phyloP scores from a whole-genome alignment of 2,113 vertebrate genomes.

The Chloroceryle aenea region DNA sequence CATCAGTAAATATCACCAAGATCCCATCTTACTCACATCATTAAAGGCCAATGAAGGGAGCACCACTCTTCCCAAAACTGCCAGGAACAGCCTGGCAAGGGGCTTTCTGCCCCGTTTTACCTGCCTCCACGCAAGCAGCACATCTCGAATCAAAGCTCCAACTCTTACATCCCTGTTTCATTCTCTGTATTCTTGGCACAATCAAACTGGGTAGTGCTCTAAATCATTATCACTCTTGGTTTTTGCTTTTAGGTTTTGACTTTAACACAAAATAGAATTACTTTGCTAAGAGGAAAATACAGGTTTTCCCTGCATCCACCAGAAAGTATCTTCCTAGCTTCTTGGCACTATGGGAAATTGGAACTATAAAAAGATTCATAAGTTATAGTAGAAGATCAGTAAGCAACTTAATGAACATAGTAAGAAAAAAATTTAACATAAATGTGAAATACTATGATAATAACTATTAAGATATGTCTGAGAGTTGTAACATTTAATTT shows the following conservation, averaged over 20 bases:
- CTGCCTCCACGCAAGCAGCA: rapidly evolving
- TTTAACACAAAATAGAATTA: background rate
- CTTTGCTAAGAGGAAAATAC: background rate
- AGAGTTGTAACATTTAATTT: background rate
- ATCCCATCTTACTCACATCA: background rate
- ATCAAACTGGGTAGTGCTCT: background rate
- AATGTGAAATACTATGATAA: background rate
- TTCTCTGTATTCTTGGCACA: background rate
- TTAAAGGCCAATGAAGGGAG: too few relatives aligned
- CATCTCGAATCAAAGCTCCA: background rate
- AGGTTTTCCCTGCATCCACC: background rate
- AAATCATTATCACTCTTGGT: background rate
- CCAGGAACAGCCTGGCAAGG: background rate
- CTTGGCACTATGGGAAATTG: background rate
- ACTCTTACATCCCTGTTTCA: background rate
- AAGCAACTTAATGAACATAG: background rate
- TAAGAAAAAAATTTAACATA: background rate
- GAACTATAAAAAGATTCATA: background rate
- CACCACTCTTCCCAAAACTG: background rate
- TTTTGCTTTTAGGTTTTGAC: background rate
- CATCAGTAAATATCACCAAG: background rate
- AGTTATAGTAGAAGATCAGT: background rate
- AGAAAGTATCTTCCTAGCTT: background rate
- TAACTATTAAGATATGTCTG: background rate
- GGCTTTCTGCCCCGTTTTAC: background rate